A percentile compares a stretch with the other conserved stretches of the same genome.
Evolutionary conservation across 1,140 invertebrate genomes (phyloP).

Genomic region (Drosophila erecta): DNA sequence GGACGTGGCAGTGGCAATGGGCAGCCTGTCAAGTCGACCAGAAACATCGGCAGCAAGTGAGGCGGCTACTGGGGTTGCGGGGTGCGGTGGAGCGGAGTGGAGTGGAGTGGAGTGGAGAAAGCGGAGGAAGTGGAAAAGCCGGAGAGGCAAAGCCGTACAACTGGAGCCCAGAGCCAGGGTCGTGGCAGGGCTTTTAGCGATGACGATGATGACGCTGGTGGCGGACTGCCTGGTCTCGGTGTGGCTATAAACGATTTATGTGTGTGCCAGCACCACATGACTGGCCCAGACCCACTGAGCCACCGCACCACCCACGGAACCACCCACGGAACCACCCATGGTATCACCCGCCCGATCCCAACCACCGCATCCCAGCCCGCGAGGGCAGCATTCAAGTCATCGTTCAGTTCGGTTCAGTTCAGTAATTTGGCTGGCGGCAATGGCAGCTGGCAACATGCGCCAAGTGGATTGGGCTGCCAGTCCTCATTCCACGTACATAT

Average conservation of each 20-base stretch:
- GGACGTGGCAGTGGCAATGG: conserved; percentile 40
- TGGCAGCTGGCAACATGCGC: conserved; percentile 67
- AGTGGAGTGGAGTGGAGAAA: too few species aligned
- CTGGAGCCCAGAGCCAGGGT: conserved; percentile 33
- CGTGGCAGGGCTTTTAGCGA: conserved; percentile 55
- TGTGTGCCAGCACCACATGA: conserved; percentile 75
- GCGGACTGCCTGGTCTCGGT: conserved; percentile 53
- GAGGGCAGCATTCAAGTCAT: conserved; percentile 73
- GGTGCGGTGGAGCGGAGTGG: too few species aligned
- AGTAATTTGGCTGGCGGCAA: conserved; percentile 78
- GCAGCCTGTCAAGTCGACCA: conserved; percentile 69
- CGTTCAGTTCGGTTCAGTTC: conserved; percentile 81
- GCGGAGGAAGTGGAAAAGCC: neutral
- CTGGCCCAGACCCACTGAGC: conserved; percentile 35
- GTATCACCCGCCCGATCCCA: neutral
- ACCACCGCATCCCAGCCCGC: conserved; percentile 7
- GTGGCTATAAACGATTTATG: conserved; percentile 82
- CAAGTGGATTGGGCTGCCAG: conserved; percentile 28
- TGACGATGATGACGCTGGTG: conserved; percentile 64
- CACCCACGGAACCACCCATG: neutral
- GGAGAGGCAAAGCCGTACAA: conserved; percentile 23
- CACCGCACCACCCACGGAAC: conserved; percentile 3
- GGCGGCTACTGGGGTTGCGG: conserved; percentile 5
- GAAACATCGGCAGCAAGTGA: conserved; percentile 62
- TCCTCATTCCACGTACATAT: conserved; percentile 2